Percentiles rank a stretch among this genome's conserved stretches.
These are phyloP conservation scores for Acropora yongei DNA, from an alignment of 64 coral and sea anemone species.

Conservation along the genomic window DNA sequence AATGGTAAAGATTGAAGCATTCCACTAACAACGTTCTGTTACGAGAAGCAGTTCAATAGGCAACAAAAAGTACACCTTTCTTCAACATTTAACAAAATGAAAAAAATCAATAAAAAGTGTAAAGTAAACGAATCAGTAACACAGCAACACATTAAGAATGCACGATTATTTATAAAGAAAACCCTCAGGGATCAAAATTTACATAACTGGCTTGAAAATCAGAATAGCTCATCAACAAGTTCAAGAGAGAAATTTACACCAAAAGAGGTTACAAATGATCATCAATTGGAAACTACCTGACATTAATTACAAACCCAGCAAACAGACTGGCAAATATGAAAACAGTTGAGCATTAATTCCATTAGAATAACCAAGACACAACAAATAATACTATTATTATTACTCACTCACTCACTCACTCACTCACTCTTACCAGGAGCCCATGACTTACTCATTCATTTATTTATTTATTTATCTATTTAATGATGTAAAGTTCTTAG, in stretches of 20 bases:
- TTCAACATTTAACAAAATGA: not conserved
- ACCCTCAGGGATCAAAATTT: not conserved
- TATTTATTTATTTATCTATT: no score
- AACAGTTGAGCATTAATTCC: not conserved
- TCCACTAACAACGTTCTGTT: not conserved
- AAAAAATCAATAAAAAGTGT: not conserved
- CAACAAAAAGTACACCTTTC: not conserved
- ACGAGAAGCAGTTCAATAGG: not conserved
- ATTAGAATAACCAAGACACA: not conserved
- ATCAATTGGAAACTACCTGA: constrained; percentile 1
- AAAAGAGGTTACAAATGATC: constrained; percentile 4
- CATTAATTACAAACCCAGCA: not conserved
- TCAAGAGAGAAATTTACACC: not conserved
- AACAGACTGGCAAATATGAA: not conserved
- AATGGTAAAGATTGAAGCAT: no score
- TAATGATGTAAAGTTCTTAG: no score
- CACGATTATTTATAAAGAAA: constrained; percentile 13
- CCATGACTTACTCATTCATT: no score
- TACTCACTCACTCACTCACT: no score
- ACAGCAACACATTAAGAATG: not conserved
- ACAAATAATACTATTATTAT: no score
- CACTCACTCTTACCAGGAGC: no score
- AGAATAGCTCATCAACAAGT: not conserved
- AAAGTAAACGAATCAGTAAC: constrained; percentile 13
- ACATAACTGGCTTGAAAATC: not conserved